phyloP scores from a whole-genome alignment of 2,113 vertebrate species.

The Pelusios castaneus region DNA sequence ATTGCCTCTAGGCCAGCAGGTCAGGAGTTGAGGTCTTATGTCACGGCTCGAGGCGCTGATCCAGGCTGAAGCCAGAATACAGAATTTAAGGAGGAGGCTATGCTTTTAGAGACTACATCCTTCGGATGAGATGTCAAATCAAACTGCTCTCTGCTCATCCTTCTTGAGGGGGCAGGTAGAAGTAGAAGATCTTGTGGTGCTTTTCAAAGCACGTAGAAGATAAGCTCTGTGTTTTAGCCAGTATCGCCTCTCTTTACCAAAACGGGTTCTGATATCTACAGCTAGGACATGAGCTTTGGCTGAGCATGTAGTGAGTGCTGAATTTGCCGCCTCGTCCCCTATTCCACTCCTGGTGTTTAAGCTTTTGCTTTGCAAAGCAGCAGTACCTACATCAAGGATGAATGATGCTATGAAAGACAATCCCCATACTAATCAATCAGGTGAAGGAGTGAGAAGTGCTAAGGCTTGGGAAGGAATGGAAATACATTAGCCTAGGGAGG shows the following conservation, averaged over 20 bases:
- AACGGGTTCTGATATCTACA: not conserved
- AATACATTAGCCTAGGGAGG: not conserved
- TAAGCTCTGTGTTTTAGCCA: not conserved
- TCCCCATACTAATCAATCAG: not conserved
- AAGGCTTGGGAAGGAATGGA: not conserved
- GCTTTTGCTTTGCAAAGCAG: constrained; percentile 6
- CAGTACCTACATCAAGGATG: not conserved
- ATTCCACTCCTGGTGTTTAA: not conserved
- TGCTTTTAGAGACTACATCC: not conserved
- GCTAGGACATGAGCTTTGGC: not conserved
- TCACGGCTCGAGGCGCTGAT: not conserved
- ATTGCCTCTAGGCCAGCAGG: not conserved
- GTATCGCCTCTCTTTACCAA: not conserved
- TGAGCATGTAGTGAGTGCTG: not conserved
- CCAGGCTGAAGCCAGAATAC: not conserved
- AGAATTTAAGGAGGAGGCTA: not conserved
- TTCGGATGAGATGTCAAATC: not conserved
- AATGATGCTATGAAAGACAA: constrained; percentile 16
- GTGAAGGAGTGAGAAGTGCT: not conserved
- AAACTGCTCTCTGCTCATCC: not conserved
- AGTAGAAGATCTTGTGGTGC: not conserved
- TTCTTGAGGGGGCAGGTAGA: not conserved
- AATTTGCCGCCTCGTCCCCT: not conserved
- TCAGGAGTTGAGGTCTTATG: not conserved
- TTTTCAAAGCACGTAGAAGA: not conserved